Conservation (phyloP, 1,140 invertebrate species). For the Drosophila orosa region DNA sequence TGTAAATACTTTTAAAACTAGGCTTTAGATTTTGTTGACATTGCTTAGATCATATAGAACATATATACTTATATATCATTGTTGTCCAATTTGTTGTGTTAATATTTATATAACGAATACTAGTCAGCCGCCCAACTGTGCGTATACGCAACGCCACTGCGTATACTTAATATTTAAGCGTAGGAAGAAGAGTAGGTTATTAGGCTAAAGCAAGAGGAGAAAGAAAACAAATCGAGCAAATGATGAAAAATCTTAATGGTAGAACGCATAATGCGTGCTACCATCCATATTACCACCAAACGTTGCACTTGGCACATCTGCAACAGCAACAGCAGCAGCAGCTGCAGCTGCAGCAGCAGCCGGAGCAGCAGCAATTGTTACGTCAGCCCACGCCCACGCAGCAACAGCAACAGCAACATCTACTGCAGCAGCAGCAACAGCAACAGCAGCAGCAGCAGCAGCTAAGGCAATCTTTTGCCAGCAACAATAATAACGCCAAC, state of each 20-base stretch:
- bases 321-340: slow-evolving; percentile 52
- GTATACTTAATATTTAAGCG: slow-evolving; percentile 73
- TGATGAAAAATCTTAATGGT: slow-evolving; percentile 80
- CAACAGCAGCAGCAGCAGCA: slow-evolving; percentile 46
- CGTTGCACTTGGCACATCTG: slow-evolving; percentile 59
- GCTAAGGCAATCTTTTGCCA: slow-evolving; percentile 55
- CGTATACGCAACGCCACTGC: slow-evolving; percentile 66
- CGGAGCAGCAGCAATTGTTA: slow-evolving; percentile 54
- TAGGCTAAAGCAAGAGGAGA: slow-evolving; percentile 14
- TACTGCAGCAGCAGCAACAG: not conserved
- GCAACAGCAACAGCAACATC: slow-evolving; percentile 27
- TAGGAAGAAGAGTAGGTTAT: slow-evolving; percentile 31
- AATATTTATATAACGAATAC: slow-evolving; percentile 55
- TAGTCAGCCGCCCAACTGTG: slow-evolving; percentile 70
- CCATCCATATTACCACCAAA: slow-evolving; percentile 70
- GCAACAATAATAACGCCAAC: slow-evolving; percentile 51
- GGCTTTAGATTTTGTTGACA: slow-evolving; percentile 49
- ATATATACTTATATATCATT: slow-evolving; percentile 34
- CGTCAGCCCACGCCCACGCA: slow-evolving; percentile 59
- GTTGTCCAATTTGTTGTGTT: slow-evolving; percentile 63
- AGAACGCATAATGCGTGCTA: slow-evolving; percentile 76
- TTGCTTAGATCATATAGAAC: slow-evolving; percentile 24
- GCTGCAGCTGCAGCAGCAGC: slow-evolving; percentile 46
- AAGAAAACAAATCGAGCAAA: slow-evolving; percentile 35
- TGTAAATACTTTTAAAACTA: slow-evolving; percentile 60